A percentile compares a stretch with the other conserved stretches of the same genome.
Conservation (phyloP, 2,888 invertebrate genomes). For the Ethmia dodecea region DNA sequence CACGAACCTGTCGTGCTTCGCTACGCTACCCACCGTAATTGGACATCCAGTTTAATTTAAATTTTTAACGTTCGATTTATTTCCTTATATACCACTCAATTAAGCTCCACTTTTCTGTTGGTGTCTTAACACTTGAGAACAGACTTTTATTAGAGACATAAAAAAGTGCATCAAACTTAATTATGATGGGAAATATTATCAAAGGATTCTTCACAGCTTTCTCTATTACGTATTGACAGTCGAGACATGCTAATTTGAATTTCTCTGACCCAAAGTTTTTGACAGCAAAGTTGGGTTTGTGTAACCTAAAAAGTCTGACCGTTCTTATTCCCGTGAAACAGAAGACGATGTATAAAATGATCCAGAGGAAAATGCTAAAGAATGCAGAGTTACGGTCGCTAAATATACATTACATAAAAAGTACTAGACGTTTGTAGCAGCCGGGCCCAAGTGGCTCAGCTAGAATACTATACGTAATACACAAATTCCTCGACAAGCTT, state of each 20-base stretch:
- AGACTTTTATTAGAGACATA: slow-evolving; percentile 28
- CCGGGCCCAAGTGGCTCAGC: too few species aligned
- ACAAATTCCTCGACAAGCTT: too few species aligned
- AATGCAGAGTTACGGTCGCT: too few species aligned
- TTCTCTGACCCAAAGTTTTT: slow-evolving; percentile 39
- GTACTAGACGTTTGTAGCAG: too few species aligned
- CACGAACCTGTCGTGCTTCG: slow-evolving; percentile 32
- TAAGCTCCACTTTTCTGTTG: slow-evolving; percentile 26
- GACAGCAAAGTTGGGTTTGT: slow-evolving; percentile 37
- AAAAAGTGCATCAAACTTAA: slow-evolving; percentile 23
- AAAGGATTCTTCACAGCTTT: slow-evolving; percentile 41
- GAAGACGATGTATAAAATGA: too few species aligned
- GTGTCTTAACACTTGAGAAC: slow-evolving; percentile 20
- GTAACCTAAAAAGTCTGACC: slow-evolving; percentile 48
- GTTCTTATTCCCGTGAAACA: slow-evolving; percentile 19
- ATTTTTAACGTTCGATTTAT: slow-evolving; percentile 40
- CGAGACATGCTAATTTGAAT: slow-evolving; percentile 47
- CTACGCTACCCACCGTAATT: slow-evolving; percentile 46
- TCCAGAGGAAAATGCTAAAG: too few species aligned
- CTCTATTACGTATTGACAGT: slow-evolving; percentile 37
- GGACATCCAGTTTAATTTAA: slow-evolving; percentile 46
- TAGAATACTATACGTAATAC: too few species aligned
- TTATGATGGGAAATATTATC: slow-evolving; percentile 20
- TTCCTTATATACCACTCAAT: slow-evolving; percentile 37
- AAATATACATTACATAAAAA: too few species aligned